Conservation (phyloP, 2,797 vertebrate species). For the Dendrocincla tyrannina region DNA sequence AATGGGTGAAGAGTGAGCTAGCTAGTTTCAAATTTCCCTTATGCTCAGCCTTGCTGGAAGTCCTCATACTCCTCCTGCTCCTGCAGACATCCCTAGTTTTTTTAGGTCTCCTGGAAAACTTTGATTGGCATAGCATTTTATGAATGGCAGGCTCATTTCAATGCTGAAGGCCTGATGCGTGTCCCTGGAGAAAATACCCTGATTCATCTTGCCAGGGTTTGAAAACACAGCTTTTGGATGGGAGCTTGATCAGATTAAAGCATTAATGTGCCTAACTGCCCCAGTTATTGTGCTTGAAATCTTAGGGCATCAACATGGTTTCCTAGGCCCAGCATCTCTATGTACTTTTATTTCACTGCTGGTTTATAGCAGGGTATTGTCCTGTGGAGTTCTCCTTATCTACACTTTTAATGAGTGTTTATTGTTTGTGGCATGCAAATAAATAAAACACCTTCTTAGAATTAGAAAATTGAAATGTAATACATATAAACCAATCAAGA, state of each 20-base stretch:
- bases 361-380: slow-evolving; percentile 8
- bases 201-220: neutral
- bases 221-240: neutral
- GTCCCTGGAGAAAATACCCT: neutral
- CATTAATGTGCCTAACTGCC: neutral
- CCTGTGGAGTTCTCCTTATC: slow-evolving; percentile 36
- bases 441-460: slow-evolving; percentile 45
- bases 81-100: neutral
- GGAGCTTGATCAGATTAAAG: neutral
- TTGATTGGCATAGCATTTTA: neutral
- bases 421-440: slow-evolving; percentile 61
- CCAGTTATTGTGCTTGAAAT: neutral
- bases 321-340: neutral
- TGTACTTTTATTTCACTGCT: slow-evolving; percentile 19
- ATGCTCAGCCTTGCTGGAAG: neutral
- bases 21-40: neutral
- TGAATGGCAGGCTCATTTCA: neutral
- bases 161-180: neutral
- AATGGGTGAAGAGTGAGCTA: slow-evolving; percentile 27
- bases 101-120: neutral
- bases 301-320: neutral
- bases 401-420: slow-evolving; percentile 45
- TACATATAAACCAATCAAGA: slow-evolving; percentile 48
- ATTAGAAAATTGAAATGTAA: slow-evolving; percentile 49
- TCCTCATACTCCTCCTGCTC: neutral